Percentiles rank a stretch among this genome's conserved stretches.
Evolutionary conservation across 2,113 vertebrate genomes (phyloP).

Genomic region (Eulemur macaco): DNA sequence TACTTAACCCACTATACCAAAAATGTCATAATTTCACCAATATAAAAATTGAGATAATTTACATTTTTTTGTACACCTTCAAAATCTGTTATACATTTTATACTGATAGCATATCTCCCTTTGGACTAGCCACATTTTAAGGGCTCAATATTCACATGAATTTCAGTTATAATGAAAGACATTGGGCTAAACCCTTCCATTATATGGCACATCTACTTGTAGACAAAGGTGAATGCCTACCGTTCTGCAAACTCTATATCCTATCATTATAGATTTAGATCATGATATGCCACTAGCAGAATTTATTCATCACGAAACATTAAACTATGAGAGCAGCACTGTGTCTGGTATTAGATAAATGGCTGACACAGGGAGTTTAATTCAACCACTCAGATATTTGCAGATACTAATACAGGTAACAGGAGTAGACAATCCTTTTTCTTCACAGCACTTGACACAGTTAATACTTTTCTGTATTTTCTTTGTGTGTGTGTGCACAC

Average conservation of each 20-base stretch:
- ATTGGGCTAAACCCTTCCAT: neutral
- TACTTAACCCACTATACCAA: conserved; percentile 2
- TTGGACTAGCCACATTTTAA: neutral
- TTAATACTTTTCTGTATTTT: neutral
- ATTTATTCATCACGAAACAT: neutral
- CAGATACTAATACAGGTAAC: neutral
- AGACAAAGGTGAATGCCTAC: neutral
- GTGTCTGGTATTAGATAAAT: neutral
- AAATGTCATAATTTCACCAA: conserved; percentile 9
- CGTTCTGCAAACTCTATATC: neutral
- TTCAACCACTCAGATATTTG: neutral
- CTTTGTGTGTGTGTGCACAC: neutral
- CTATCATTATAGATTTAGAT: neutral
- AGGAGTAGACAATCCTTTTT: neutral
- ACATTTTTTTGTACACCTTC: neutral
- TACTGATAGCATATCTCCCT: neutral
- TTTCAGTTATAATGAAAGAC: neutral
- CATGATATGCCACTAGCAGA: neutral
- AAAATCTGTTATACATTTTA: neutral
- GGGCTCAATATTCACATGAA: neutral
- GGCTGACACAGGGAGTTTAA: neutral
- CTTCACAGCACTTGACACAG: neutral
- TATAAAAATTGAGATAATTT: conserved; percentile 22
- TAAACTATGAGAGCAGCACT: neutral
- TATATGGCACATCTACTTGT: neutral